Conservation (phyloP, 2,797 vertebrate species). For the Coregonus ussuriensis region DNA sequence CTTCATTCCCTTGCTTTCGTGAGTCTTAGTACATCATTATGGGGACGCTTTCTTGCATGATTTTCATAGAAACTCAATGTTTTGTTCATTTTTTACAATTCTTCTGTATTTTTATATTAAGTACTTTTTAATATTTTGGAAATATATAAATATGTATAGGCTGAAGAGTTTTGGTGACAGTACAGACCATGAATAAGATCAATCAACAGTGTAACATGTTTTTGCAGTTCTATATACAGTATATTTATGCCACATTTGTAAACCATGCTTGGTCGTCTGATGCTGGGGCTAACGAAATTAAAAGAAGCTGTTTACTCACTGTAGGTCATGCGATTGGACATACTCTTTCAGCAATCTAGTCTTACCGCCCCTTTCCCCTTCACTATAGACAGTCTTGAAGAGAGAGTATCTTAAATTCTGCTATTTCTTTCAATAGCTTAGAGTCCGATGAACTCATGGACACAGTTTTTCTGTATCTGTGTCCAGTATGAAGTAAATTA, state of each 20-base stretch:
- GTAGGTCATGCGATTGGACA: conserved; percentile 59
- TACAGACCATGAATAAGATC: conserved; percentile 65
- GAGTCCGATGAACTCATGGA: no score
- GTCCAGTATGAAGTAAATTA: no score
- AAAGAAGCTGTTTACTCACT: conserved; percentile 75
- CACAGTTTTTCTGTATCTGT: no score
- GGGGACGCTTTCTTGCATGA: conserved; percentile 76
- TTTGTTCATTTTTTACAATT: conserved; percentile 82
- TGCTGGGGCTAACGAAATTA: conserved; percentile 65
- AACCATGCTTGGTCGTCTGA: conserved; percentile 56
- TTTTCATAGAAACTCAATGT: conserved; percentile 81
- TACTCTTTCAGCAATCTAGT: conserved; percentile 49
- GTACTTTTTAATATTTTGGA: conserved; percentile 85
- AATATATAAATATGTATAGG: conserved; percentile 77
- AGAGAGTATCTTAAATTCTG: conserved; percentile 43
- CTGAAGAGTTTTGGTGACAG: conserved; percentile 71
- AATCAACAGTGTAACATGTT: conserved; percentile 63
- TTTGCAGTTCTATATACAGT: conserved; percentile 62
- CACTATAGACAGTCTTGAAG: conserved; percentile 57
- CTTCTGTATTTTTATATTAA: conserved; percentile 87
- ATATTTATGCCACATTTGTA: conserved; percentile 73
- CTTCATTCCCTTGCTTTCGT: conserved; percentile 58
- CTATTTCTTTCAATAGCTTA: conserved; percentile 36
- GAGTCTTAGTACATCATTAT: conserved; percentile 67
- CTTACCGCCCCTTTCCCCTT: conserved; percentile 47